Conservation (phyloP, 2,888 invertebrate genomes). For the Furcula furcula region DNA sequence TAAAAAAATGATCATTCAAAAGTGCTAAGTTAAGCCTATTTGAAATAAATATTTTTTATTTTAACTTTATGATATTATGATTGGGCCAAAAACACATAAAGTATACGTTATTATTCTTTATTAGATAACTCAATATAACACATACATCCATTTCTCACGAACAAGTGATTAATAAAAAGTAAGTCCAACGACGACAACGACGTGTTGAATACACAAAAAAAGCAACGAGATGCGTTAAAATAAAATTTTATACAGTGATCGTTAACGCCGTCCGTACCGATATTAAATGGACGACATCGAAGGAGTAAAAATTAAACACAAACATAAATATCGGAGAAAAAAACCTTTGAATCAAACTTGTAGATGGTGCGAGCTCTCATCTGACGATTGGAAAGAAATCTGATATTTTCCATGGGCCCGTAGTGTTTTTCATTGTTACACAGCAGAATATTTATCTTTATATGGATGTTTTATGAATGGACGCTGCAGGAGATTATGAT, state of each 20-base stretch:
- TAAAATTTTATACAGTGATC: constrained; percentile 79
- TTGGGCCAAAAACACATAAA: too few relatives aligned
- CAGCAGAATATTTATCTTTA: constrained; percentile 49
- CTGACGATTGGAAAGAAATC: constrained; percentile 72
- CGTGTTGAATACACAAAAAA: constrained; percentile 69
- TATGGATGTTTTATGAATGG: constrained; percentile 64
- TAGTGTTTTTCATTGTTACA: constrained; percentile 60
- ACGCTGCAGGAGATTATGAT: too few relatives aligned
- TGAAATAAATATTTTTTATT: too few relatives aligned
- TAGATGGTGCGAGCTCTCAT: constrained; percentile 43
- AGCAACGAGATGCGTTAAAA: constrained; percentile 65
- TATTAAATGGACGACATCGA: constrained; percentile 75
- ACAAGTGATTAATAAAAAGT: constrained; percentile 68
- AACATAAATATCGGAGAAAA: constrained; percentile 73
- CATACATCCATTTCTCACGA: constrained; percentile 29
- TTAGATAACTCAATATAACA: constrained; percentile 20
- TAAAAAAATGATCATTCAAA: too few relatives aligned
- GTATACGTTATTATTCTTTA: too few relatives aligned
- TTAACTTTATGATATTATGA: too few relatives aligned
- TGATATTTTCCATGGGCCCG: constrained; percentile 65
- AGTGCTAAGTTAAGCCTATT: too few relatives aligned
- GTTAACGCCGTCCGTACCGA: constrained; percentile 74
- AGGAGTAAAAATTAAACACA: constrained; percentile 79
- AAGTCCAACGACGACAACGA: constrained; percentile 70
- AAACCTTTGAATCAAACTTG: constrained; percentile 67